These are phyloP conservation scores for Rutpela maculata DNA, from an alignment of 2,888 invertebrate genomes.

Conservation along the genomic window DNA sequence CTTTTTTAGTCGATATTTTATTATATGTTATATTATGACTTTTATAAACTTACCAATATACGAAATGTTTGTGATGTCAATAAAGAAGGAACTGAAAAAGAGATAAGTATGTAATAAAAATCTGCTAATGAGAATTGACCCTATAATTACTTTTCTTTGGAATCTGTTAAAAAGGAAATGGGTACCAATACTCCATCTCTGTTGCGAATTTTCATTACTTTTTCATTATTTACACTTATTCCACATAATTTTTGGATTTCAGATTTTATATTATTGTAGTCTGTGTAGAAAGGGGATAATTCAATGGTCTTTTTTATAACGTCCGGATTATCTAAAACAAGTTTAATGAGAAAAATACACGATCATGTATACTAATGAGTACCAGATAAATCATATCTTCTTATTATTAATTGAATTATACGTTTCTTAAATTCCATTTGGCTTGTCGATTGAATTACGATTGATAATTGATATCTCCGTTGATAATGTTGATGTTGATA, in stretches of 20 bases:
- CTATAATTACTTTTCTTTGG: slow-evolving; percentile 58
- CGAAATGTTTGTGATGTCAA: slow-evolving; percentile 73
- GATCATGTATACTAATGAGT: background rate
- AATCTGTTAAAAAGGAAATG: slow-evolving; percentile 71
- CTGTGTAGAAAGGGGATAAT: slow-evolving; percentile 62
- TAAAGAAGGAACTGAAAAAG: slow-evolving; percentile 71
- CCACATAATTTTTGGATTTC: slow-evolving; percentile 67
- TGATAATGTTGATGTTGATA: no score
- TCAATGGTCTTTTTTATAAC: slow-evolving; percentile 63
- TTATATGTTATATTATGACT: no score
- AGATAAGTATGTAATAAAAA: background rate
- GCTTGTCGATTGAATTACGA: background rate
- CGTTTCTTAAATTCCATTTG: slow-evolving; percentile 54
- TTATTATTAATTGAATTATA: slow-evolving; percentile 63
- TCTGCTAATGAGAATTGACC: background rate
- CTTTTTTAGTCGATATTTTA: no score
- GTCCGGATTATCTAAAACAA: slow-evolving; percentile 63
- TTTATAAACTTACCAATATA: slow-evolving; percentile 74
- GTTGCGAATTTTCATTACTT: slow-evolving; percentile 74
- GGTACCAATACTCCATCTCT: slow-evolving; percentile 73
- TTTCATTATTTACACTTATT: slow-evolving; percentile 67
- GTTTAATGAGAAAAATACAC: slow-evolving; percentile 3
- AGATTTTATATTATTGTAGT: slow-evolving; percentile 65
- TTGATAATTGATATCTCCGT: no score
- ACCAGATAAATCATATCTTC: slow-evolving; percentile 66